Base-by-base conservation (phyloP, 2,797 vertebrate genomes). In the Coranthus polyacanthus region DNA sequence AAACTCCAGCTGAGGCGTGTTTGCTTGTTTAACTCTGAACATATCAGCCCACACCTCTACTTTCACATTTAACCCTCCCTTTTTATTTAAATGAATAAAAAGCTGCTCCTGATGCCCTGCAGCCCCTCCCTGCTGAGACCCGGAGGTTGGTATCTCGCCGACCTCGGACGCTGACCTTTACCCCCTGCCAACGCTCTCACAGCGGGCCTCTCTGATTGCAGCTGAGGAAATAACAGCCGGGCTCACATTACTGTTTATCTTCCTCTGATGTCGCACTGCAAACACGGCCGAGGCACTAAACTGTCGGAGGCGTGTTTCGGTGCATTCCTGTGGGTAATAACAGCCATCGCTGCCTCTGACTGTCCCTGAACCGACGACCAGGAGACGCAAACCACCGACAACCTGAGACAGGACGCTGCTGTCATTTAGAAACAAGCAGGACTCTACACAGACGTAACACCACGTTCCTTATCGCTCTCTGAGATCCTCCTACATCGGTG, bases 211-310 rank as follows among this genome's bases (percentile, higher is more conserved):
- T 59, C 41, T 38, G 57, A 24, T 38, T 44, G 68, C 85, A 90
- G 88, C 86, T 87, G 81, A 82, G 70, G 88, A 87, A 87, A 88
- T 49, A 88, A 29, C 59, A 70, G 65, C 63, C 61, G 1, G 32
- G 54, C 56, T 76, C 72, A 50, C 43, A 46, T 74, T 60, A 54
- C 75, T 79, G 74, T 83, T 86, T 75, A 22, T 74, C 51, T 74
- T 78, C 45, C 65, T 85, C 36, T 63, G 66, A 85, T 78, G 78
- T 79, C 34, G 22, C 29, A 12, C 73, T 59, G 59, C 57, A 68
- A 54, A 68, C 78, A 45, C 57, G 54, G n/a, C n/a, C n/a, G n/a
- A n/a, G n/a, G n/a, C n/a, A n/a, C n/a, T n/a, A n/a, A n/a, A 57
- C 42, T 0, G 64, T 24, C 4, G 63, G 75, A 66, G 67, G 50